Base-by-base conservation (phyloP, 2,113 vertebrate genomes). In the Pelobates fuscus region DNA sequence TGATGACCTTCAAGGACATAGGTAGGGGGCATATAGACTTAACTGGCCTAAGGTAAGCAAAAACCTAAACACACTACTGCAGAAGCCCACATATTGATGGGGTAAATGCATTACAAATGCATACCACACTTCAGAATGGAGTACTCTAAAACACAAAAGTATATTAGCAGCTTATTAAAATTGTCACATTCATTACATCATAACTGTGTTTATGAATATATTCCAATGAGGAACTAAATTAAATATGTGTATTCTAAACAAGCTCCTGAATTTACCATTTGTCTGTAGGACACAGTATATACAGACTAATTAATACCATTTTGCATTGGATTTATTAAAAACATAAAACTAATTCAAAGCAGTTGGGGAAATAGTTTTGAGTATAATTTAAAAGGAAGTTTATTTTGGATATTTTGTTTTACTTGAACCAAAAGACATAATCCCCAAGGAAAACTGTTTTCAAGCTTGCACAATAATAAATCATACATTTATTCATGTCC, bases 321-420 rank as follows among this genome's bases (percentile, higher is more conserved):
- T 26, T 63, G 25, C 46, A 18, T 41, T 52, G 20, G 26, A 49
- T 63, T 32, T 71, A 71, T 52, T 71, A 52, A 52, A 68, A 61
- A 32, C 43, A 23, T 52, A 30, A 52, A 62, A 20, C 43, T 71
- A 71, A 71, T 71, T 32, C 6, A 62, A 63, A 71, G 70, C 70
- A 71, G 58, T 71, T 71, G 41, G 58, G 15, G 17, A 63, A 49
- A 32, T n/a, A 21, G 43, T 52, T 71, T 70, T 44, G 32, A 60
- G 67, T 43, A 44, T 32, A 58, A 7, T 43, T 41, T 70, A 25
- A 59, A 23, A 65, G 29, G 61, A 65, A 65, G 61, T 74, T 74
- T 74, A 74, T 66, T 54, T 74, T 55, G 62, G 71, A 74, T 74
- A 43, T 37, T 57, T 66, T 58, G 2, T 61, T 61, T 55, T 27